These are phyloP conservation scores for Itoplectis maculator DNA, from an alignment of 2,888 invertebrate species.

Conservation along the genomic window DNA sequence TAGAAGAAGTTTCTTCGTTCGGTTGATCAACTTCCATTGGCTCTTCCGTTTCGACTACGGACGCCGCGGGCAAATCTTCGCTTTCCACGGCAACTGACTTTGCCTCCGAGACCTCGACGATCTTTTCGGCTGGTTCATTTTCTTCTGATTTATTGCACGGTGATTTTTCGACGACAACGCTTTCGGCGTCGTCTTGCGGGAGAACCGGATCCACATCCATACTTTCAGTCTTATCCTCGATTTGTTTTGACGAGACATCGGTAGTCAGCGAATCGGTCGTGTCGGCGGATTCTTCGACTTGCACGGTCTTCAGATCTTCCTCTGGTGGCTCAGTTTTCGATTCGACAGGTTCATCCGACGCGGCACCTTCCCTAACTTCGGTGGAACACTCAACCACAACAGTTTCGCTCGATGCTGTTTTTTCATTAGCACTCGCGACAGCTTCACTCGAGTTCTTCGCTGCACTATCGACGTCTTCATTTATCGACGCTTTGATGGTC, in stretches of 20 bases:
- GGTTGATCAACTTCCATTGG: conserved; percentile 59
- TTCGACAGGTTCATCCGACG: neutral
- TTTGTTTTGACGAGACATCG: conserved; percentile 22
- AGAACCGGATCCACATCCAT: conserved; percentile 46
- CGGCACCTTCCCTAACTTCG: neutral
- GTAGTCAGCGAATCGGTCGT: conserved; percentile 42
- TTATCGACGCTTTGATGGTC: conserved; percentile 8
- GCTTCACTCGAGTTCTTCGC: conserved; percentile 5
- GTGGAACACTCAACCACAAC: neutral
- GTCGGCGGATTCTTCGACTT: conserved; percentile 41
- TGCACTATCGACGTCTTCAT: conserved; percentile 1
- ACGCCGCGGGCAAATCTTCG: neutral
- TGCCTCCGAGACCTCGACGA: neutral
- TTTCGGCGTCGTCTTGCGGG: conserved; percentile 36
- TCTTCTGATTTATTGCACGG: conserved; percentile 6
- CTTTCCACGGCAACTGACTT: conserved; percentile 11
- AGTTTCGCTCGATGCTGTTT: neutral
- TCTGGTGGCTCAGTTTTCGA: neutral
- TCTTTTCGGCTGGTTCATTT: conserved; percentile 9
- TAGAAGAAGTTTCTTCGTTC: conserved; percentile 17
- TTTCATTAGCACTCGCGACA: conserved; percentile 10
- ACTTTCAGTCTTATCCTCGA: conserved; percentile 10
- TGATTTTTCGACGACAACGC: neutral
- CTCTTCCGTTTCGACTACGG: conserved; percentile 11
- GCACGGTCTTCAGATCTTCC: conserved; percentile 10